These are phyloP conservation scores for Penaeus vannamei DNA, from an alignment of 1,140 invertebrate genomes.

Conservation along the genomic window DNA sequence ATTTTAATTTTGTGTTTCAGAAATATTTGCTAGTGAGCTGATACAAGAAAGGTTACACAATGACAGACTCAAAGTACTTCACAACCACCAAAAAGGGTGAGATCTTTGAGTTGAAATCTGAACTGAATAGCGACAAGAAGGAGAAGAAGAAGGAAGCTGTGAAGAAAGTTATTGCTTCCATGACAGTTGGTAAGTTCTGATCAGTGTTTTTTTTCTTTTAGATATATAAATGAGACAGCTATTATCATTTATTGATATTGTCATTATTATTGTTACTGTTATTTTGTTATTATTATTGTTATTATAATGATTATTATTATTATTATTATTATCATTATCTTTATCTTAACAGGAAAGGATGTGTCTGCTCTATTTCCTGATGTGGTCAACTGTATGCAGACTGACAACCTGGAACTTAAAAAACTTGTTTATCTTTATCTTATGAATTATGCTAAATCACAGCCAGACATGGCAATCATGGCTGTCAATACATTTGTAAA, in stretches of 20 bases:
- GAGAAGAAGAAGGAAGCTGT: constrained; percentile 99
- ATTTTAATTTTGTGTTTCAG: too few relatives aligned
- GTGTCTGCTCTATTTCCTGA: constrained; percentile 97
- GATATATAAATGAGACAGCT: neutral
- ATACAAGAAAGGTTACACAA: constrained; percentile 73
- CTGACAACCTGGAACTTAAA: constrained; percentile 99
- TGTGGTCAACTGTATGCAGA: constrained; percentile 99
- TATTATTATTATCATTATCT: constrained; percentile 50
- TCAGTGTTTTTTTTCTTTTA: neutral
- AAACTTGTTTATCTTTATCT: constrained; percentile 99
- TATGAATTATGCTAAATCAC: constrained; percentile 99
- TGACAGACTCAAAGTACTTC: constrained; percentile 99
- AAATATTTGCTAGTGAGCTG: too few relatives aligned
- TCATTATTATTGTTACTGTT: too few relatives aligned
- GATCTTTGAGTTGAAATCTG: constrained; percentile 99
- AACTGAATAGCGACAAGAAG: constrained; percentile 99
- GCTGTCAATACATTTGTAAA: constrained; percentile 99
- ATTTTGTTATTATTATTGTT: too few relatives aligned
- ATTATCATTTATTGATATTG: neutral
- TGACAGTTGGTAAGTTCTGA: constrained; percentile 89
- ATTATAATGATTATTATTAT: neutral
- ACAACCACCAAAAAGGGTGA: constrained; percentile 99
- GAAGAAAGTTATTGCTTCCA: constrained; percentile 99
- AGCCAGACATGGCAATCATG: constrained; percentile 99
- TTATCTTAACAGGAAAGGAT: constrained; percentile 78